Evolutionary conservation across 2,888 invertebrate genomes (phyloP).

Genomic region (Nemotelus pantherinus): DNA sequence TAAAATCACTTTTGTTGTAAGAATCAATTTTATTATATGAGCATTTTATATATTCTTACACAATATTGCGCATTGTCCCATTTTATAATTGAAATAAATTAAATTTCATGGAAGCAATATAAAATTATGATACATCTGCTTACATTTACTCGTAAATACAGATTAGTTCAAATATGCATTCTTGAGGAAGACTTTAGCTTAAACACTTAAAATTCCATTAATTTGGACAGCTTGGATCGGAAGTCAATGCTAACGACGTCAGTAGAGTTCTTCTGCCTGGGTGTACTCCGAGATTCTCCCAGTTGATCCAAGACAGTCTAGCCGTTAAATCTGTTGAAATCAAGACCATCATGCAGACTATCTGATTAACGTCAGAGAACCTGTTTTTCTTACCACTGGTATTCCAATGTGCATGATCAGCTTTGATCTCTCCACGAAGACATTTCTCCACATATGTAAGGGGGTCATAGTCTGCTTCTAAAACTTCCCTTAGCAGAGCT

Average conservation of each 20-base stretch:
- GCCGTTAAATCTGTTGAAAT: constrained; percentile 87
- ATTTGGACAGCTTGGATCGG: constrained; percentile 67
- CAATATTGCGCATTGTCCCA: constrained; percentile 4
- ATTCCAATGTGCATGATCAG: constrained; percentile 92
- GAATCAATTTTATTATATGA: no score
- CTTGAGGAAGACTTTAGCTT: background rate
- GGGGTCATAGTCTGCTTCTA: constrained; percentile 90
- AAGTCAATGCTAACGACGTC: constrained; percentile 81
- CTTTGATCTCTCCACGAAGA: constrained; percentile 87
- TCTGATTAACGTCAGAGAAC: no score
- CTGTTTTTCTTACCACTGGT: constrained; percentile 80
- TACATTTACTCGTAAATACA: background rate
- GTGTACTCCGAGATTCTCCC: constrained; percentile 96
- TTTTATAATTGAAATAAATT: constrained; percentile 6
- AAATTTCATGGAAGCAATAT: background rate
- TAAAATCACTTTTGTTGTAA: no score
- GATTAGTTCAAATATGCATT: background rate
- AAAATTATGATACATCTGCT: background rate
- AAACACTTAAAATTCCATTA: background rate
- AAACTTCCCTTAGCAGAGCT: constrained; percentile 87
- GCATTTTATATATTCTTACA: no score
- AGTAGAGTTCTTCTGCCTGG: constrained; percentile 86
- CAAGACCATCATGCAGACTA: no score
- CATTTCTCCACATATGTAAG: constrained; percentile 93
- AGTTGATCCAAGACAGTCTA: constrained; percentile 97